A percentile compares a stretch with the other conserved stretches of the same genome.
Evolutionary conservation across 1,140 invertebrate species (phyloP).

Genomic region (Brachionus plicatilis): DNA sequence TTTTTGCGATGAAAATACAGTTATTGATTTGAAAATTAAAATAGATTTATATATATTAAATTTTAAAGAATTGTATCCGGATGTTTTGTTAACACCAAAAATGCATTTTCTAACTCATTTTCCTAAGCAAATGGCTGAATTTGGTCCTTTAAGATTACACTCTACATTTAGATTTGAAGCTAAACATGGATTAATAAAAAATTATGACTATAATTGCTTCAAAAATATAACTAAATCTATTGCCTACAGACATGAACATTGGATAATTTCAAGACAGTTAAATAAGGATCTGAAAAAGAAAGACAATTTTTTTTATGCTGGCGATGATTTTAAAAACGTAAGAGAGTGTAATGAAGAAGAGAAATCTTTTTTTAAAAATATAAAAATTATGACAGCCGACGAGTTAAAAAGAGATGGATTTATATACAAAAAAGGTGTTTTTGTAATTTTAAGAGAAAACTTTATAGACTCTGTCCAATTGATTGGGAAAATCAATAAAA

Average conservation of each 20-base stretch:
- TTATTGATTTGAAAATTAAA: background rate
- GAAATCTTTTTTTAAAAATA: background rate
- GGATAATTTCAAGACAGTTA: background rate
- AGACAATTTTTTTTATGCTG: background rate
- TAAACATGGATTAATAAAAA: background rate
- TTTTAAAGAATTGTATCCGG: background rate
- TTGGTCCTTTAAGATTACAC: background rate
- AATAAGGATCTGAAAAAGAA: background rate
- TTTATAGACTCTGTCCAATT: background rate
- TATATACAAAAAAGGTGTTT: background rate
- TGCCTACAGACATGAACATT: background rate
- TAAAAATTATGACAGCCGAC: background rate
- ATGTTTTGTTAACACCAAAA: background rate
- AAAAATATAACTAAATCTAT: background rate
- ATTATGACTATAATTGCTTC: background rate
- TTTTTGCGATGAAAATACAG: background rate
- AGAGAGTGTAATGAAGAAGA: background rate
- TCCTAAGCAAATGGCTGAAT: background rate
- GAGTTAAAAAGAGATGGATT: background rate
- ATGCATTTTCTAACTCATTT: background rate
- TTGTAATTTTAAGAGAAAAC: background rate
- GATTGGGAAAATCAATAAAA: background rate
- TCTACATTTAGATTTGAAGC: background rate
- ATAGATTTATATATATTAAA: background rate
- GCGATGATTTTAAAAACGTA: background rate